Conservation (phyloP, 2,888 invertebrate genomes). For the Apoda limacodes region DNA sequence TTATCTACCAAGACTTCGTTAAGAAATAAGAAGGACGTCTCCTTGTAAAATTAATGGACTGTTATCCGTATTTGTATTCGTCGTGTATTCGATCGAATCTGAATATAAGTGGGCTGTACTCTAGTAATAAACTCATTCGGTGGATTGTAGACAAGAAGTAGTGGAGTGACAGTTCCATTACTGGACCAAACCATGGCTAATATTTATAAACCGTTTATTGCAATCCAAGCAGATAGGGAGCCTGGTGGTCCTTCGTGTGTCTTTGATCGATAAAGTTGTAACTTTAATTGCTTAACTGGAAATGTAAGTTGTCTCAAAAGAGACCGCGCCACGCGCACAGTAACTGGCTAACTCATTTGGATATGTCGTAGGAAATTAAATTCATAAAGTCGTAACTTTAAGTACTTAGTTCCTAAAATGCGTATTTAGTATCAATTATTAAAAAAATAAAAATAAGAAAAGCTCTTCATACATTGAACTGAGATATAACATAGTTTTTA, state of each 20-base stretch:
- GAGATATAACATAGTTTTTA: no score
- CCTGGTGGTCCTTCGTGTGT: constrained; percentile 53
- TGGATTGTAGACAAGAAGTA: constrained; percentile 50
- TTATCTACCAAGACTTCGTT: neutral
- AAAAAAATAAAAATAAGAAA: no score
- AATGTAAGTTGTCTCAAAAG: constrained; percentile 40
- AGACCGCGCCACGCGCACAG: constrained; percentile 47
- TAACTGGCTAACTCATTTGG: constrained; percentile 19
- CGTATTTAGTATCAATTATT: no score
- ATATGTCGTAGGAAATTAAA: no score
- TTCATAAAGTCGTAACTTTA: no score
- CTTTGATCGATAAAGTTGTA: constrained; percentile 64
- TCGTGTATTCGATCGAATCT: constrained; percentile 26
- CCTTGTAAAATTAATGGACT: constrained; percentile 10
- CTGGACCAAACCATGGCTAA: constrained; percentile 38
- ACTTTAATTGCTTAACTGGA: constrained; percentile 65
- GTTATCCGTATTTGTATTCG: constrained; percentile 31
- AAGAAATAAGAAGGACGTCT: constrained; percentile 1
- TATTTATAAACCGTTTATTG: constrained; percentile 39
- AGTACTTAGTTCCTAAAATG: no score
- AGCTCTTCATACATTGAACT: no score
- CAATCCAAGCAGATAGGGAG: constrained; percentile 38
- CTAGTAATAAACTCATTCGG: constrained; percentile 56
- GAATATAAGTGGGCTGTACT: constrained; percentile 37
- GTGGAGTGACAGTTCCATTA: constrained; percentile 59